phyloP scores from a whole-genome alignment of 2,888 invertebrate species.

The Ornithoptera alexandrae region DNA sequence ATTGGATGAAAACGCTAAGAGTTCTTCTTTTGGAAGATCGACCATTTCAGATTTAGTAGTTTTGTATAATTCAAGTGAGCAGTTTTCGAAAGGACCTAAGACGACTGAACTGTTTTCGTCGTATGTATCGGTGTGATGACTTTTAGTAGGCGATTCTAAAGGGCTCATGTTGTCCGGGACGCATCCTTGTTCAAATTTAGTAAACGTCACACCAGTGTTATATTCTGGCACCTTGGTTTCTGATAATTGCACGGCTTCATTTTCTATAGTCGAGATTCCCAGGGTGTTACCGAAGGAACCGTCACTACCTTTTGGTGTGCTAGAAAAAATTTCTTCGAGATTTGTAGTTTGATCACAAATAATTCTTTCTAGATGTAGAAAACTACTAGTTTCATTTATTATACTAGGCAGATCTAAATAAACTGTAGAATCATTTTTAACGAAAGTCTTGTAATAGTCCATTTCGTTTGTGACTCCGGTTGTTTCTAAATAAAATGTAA shows the following conservation, averaged over 20 bases:
- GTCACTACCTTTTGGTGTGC: conserved; percentile 65
- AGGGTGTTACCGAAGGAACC: conserved; percentile 49
- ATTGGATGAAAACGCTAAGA: conserved; percentile 77
- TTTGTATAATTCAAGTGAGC: conserved; percentile 73
- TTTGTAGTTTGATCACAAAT: conserved; percentile 42
- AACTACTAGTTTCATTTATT: conserved; percentile 53
- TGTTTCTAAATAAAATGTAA: conserved; percentile 44
- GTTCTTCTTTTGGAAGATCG: conserved; percentile 70
- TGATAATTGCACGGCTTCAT: conserved; percentile 41
- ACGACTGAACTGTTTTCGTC: conserved; percentile 79
- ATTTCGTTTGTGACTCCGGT: conserved; percentile 35
- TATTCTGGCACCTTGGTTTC: conserved; percentile 52
- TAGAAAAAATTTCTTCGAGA: conserved; percentile 46
- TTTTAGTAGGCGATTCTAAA: conserved; percentile 71
- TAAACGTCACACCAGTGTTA: conserved; percentile 45
- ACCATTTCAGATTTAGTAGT: conserved; percentile 71
- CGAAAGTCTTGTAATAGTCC: conserved; percentile 37
- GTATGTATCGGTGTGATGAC: conserved; percentile 69
- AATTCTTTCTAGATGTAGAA: conserved; percentile 59
- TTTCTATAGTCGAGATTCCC: conserved; percentile 41
- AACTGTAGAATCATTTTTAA: conserved; percentile 62
- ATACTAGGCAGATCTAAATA: conserved; percentile 70
- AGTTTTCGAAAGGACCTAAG: conserved; percentile 80
- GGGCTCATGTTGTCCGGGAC: conserved; percentile 62
- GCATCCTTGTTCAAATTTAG: conserved; percentile 58